Percentiles rank a stretch among this genome's conserved stretches.
Conservation (phyloP, 2,113 vertebrate genomes). For the Aspiorhynchus laticeps region DNA sequence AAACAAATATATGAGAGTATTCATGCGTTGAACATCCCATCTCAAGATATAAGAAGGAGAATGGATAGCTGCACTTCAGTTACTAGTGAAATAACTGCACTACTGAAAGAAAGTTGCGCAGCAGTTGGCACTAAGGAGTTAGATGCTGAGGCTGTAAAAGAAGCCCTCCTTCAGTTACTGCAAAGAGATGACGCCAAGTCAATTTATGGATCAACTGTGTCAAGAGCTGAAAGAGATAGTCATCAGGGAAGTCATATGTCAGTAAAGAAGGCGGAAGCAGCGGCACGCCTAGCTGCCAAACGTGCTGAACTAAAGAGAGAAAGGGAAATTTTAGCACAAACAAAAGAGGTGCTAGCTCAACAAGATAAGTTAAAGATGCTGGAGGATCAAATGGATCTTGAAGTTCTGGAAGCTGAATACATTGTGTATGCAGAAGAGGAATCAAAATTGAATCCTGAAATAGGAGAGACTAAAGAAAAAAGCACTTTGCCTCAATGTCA, state of each 20-base stretch:
- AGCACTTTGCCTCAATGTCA: too few species aligned
- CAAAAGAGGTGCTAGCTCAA: conserved; percentile 26
- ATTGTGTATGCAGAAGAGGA: conserved; percentile 50
- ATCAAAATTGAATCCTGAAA: conserved; percentile 47
- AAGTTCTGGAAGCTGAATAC: conserved; percentile 47
- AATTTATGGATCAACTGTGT: neutral
- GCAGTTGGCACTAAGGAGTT: conserved; percentile 28
- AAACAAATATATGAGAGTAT: conserved; percentile 48
- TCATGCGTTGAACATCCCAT: conserved; percentile 27
- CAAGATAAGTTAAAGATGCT: conserved; percentile 50
- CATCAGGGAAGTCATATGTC: too few species aligned
- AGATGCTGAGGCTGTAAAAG: neutral
- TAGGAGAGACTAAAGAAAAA: neutral
- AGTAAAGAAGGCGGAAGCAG: neutral
- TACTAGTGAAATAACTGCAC: conserved; percentile 31
- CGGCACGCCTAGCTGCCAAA: neutral
- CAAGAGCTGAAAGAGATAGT: too few species aligned
- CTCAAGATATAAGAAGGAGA: conserved; percentile 49
- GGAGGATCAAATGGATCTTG: conserved; percentile 43
- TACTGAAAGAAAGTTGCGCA: conserved; percentile 27
- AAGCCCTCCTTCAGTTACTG: neutral
- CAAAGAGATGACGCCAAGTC: neutral
- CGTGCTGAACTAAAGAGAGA: neutral
- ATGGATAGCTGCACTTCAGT: conserved; percentile 50
- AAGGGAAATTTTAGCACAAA: neutral